These are phyloP conservation scores for Xiphydria camelus DNA, from an alignment of 2,888 invertebrate species.

Conservation along the genomic window DNA sequence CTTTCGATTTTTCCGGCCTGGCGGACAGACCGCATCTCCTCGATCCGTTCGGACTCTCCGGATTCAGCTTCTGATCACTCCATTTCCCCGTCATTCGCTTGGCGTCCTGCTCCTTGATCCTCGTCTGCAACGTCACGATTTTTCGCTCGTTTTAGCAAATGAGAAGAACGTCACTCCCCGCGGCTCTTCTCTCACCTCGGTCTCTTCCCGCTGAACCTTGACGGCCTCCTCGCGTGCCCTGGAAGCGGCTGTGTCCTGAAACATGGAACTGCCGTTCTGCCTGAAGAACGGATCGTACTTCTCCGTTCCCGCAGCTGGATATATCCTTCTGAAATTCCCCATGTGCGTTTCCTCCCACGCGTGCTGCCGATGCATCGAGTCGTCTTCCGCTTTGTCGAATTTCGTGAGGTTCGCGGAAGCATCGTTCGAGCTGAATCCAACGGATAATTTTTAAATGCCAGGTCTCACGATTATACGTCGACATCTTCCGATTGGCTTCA, in stretches of 20 bases:
- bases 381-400: constrained; percentile 32
- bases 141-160: neutral
- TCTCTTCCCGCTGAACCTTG: constrained; percentile 70
- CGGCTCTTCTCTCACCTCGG: constrained; percentile 58
- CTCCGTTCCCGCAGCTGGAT: constrained; percentile 65
- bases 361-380: constrained; percentile 60
- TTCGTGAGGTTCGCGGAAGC: constrained; percentile 22
- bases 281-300: constrained; percentile 75
- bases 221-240: constrained; percentile 78
- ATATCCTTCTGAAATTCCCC: constrained; percentile 74
- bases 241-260: constrained; percentile 76
- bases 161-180: neutral
- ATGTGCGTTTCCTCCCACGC: constrained; percentile 76
- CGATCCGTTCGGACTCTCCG: constrained; percentile 33
- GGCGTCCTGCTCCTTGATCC: constrained; percentile 36
- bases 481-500: constrained; percentile 20
- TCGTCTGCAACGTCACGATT: constrained; percentile 25
- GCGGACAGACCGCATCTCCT: too few relatives aligned
- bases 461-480: constrained; percentile 2
- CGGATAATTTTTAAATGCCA: constrained; percentile 4
- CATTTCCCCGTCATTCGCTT: constrained; percentile 36
- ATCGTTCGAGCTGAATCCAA: constrained; percentile 22
- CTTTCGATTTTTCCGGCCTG: too few relatives aligned
- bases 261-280: constrained; percentile 74
- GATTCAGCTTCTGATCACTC: constrained; percentile 37